Evolutionary conservation across 2,888 invertebrate genomes (phyloP).

Genomic region (Zygaena filipendulae): DNA sequence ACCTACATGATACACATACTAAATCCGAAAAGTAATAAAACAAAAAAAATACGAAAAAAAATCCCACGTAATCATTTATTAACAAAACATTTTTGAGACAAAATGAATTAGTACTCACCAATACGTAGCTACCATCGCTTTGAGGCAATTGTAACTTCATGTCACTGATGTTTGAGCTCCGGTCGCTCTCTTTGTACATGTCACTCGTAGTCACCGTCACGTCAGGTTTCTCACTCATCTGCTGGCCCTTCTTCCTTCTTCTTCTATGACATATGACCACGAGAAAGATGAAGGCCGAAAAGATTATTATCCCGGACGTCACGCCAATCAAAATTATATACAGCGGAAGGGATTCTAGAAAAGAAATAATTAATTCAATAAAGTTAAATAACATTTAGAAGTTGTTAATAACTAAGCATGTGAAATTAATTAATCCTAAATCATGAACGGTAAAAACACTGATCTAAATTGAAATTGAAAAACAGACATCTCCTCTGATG

Average conservation of each 20-base stretch:
- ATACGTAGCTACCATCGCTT: slow-evolving; percentile 81
- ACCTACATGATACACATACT: too few species aligned
- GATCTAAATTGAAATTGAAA: too few species aligned
- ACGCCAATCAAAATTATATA: slow-evolving; percentile 87
- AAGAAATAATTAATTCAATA: slow-evolving; percentile 18
- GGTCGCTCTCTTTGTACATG: slow-evolving; percentile 80
- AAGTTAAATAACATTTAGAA: slow-evolving; percentile 5
- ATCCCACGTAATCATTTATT: too few species aligned
- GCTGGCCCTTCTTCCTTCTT: slow-evolving; percentile 58
- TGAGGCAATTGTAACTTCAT: slow-evolving; percentile 89
- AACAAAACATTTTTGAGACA: too few species aligned
- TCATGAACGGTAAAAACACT: too few species aligned
- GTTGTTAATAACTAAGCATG: too few species aligned
- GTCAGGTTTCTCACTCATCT: slow-evolving; percentile 70
- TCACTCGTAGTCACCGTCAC: slow-evolving; percentile 54
- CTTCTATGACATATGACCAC: slow-evolving; percentile 81
- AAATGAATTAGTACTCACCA: too few species aligned
- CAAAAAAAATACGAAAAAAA: too few species aligned
- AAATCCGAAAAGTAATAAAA: too few species aligned
- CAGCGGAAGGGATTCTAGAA: slow-evolving; percentile 79
- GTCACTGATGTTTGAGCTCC: slow-evolving; percentile 93
- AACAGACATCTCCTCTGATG: too few species aligned
- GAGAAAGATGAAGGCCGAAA: slow-evolving; percentile 84
- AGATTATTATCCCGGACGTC: slow-evolving; percentile 83
- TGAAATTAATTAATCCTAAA: too few species aligned